Base-by-base conservation (phyloP, 1,140 invertebrate species). In the Heliconius congener region DNA sequence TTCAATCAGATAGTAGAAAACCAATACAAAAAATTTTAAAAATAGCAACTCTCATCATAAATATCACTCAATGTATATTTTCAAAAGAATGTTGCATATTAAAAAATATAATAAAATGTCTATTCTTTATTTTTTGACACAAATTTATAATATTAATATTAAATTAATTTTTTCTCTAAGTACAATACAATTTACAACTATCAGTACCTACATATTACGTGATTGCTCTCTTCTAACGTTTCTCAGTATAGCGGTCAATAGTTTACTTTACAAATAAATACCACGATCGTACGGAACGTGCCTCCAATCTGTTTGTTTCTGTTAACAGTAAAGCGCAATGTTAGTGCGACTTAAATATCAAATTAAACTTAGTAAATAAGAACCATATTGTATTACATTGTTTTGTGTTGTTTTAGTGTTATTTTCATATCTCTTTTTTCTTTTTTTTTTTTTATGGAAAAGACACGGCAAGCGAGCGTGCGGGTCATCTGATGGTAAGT, bases 231-330 rank as follows among this genome's bases (percentile, higher is more conserved):
- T 39, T 66, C 23, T 46, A 78, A 66, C 34, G 46, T 23, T 74
- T 74, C 57, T 66, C 34, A n/a, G 23, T 79, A 74, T 46, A 78
- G 46, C 77, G 46, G 46, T 37, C 73, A 60, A 23, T 74, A 75
- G 78, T 79, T 79, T 79, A 57, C 78, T 74, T 79, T 71, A 55
- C 73, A 74, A 79, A 74, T 79, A 75, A 79, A 71, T 75, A 79
- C 23, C 27, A 70, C 66, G 73, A 74, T 57, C 71, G 73, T 79
- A 75, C 27, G 60, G 78, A 74, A 79, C 78, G 78, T 79, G 78
- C 78, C 73, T 79, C 73, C 27, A 46, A 76, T 39, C 23, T 71
- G 34, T 76, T 76, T 66, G 74, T 76, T 76, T 55, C 37, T 74
- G 37, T 46, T 72, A 42, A 76, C 60, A 76, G 70, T 76, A 23